Conservation (phyloP, 1,140 invertebrate species). For the Microplitis mediator region DNA sequence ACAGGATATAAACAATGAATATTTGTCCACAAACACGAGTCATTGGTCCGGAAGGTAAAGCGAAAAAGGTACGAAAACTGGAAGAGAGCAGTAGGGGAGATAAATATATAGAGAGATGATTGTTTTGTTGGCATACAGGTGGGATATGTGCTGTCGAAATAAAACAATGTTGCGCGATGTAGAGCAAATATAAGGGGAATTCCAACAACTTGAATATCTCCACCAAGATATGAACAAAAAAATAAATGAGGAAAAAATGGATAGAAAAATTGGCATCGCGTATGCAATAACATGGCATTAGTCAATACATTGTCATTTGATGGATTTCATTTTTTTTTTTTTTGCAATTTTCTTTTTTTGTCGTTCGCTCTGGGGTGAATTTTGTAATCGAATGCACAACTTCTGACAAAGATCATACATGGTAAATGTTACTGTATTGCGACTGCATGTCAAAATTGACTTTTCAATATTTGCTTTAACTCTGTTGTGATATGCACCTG, state of each 20-base stretch:
- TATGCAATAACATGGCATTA: slow-evolving; percentile 46
- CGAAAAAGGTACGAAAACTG: slow-evolving; percentile 9
- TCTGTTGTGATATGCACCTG: slow-evolving; percentile 9
- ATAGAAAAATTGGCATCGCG: slow-evolving; percentile 42
- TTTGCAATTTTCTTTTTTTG: slow-evolving; percentile 12
- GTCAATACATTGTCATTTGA: slow-evolving; percentile 4
- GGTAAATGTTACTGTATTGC: slow-evolving; percentile 29
- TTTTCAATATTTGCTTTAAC: slow-evolving; percentile 31
- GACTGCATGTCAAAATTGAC: slow-evolving; percentile 30
- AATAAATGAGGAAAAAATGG: slow-evolving; percentile 39
- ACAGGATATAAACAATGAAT: slow-evolving; percentile 12
- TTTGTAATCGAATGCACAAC: slow-evolving; percentile 14
- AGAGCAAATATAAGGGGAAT: slow-evolving; percentile 6
- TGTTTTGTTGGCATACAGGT: neutral
- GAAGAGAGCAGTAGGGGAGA: neutral
- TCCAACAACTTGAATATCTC: neutral
- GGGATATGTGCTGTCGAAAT: too few relatives aligned
- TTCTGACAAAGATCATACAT: slow-evolving; percentile 22
- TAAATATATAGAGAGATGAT: neutral
- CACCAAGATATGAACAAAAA: neutral
- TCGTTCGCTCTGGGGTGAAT: neutral
- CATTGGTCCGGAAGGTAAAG: slow-evolving; percentile 17
- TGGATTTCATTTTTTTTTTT: neutral
- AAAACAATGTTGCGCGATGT: too few relatives aligned
- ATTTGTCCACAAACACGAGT: slow-evolving; percentile 4